Evolutionary conservation across 1,140 invertebrate species (phyloP).

Genomic region (Nasonia giraulti): DNA sequence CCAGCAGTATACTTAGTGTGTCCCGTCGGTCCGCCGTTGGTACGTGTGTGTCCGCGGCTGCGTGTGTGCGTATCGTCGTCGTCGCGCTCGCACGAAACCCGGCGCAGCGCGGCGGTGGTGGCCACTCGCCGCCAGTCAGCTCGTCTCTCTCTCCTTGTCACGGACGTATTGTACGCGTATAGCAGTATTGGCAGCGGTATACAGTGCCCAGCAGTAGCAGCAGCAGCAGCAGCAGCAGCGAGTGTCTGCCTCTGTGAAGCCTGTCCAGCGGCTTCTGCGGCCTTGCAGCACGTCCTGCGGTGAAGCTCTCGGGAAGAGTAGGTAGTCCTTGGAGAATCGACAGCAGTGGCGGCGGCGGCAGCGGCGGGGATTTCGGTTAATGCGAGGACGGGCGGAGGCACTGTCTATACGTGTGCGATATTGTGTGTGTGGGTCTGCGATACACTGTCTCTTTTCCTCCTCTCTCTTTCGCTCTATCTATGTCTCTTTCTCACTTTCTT

Average conservation of each 20-base stretch:
- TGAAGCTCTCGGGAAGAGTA: not conserved
- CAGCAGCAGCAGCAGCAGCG: too few species aligned
- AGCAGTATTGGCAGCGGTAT: too few species aligned
- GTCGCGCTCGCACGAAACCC: conserved; percentile 19
- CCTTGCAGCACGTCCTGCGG: not conserved
- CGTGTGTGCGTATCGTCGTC: not conserved
- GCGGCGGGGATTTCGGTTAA: too few species aligned
- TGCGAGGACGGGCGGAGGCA: not conserved
- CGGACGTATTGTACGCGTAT: not conserved
- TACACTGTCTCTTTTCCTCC: too few species aligned
- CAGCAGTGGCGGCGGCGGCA: not conserved
- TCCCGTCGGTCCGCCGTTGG: not conserved
- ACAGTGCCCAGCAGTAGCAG: too few species aligned
- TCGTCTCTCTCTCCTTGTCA: not conserved
- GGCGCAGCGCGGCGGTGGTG: conserved; percentile 12
- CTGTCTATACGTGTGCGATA: not conserved
- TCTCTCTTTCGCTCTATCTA: too few species aligned
- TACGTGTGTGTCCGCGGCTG: not conserved
- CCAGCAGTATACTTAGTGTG: not conserved
- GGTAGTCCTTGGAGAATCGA: not conserved
- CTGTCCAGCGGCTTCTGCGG: not conserved
- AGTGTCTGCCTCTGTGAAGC: not conserved
- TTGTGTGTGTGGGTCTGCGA: not conserved
- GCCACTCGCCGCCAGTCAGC: conserved; percentile 22
- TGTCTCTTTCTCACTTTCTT: too few species aligned